Base-by-base conservation (phyloP, 2,113 vertebrate species). In the Opisthocomus hoazin region DNA sequence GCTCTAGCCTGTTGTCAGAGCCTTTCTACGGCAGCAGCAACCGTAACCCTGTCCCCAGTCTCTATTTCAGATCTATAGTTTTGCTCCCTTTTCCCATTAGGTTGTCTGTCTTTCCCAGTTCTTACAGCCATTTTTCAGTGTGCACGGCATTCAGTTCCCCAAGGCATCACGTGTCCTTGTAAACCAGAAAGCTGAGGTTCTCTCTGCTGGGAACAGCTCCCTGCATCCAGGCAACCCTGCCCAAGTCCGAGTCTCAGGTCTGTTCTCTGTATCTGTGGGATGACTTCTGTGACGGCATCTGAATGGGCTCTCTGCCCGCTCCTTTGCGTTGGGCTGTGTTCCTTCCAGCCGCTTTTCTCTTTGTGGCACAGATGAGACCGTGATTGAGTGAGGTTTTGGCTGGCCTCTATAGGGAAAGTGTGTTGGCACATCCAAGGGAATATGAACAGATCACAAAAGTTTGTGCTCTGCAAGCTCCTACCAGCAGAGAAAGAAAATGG, bases 91-190 rank as follows among this genome's bases (percentile, higher is more conserved):
- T 57, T 41, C 60, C 89, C 22, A 2, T 13, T 10, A 45, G 83
- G 46, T 65, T 18, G 80, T 32, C n/a, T n/a, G n/a, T 32, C 15
- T 22, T n/a, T 43, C 82, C 30, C 41, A 23, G 2, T 15, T 82
- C 56, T 37, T 5, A 5, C 6, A 70, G 50, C 18, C 18, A 39
- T 1, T 29, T 60, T 77, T 56, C 46, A 6, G 5, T 6, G 21
- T 36, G 23, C 7, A 3, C 1, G 1, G 12, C 5, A 3, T 23
- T 65, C 24, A 13, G 0, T 51, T 36, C 54, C 41, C 34, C 16
- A n/a, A 10, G 45, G 73, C 17, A 22, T 43, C 21, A 4, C 3
- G 2, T 32, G 23, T 68, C 69, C 45, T 12, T 3, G 22, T 6
- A 21, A 34, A 89, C 69, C 54, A 69, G 54, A 39, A 23, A 16